Percentiles rank a stretch among this genome's conserved stretches.
Evolutionary conservation across 2,888 invertebrate species (phyloP).

Genomic region (Suillia variegata): DNA sequence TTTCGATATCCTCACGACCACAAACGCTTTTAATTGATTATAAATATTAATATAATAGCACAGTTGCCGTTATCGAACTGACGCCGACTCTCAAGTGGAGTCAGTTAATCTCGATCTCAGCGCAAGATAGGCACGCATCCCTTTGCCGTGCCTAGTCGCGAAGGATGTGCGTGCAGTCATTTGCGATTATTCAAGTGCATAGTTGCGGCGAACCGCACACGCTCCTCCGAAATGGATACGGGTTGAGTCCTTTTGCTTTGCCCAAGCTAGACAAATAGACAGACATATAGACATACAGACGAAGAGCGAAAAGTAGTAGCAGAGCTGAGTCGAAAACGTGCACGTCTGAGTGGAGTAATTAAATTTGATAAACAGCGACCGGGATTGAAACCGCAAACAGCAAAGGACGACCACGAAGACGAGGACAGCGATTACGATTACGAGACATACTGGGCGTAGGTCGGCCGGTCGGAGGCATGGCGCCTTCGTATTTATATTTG

Average conservation of each 20-base stretch:
- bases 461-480: not conserved
- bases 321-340: constrained; percentile 21
- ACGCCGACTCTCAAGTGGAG: too few relatives aligned
- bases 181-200: not conserved
- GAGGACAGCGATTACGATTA: not conserved
- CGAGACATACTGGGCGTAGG: not conserved
- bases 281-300: too few relatives aligned
- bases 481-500: too few relatives aligned
- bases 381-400: not conserved
- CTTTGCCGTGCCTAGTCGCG: too few relatives aligned
- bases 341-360: constrained; percentile 33
- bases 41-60: too few relatives aligned
- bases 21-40: too few relatives aligned
- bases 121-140: too few relatives aligned
- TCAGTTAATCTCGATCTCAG: too few relatives aligned
- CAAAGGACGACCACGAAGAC: not conserved
- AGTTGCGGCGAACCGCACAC: not conserved
- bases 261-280: not conserved
- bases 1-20: too few relatives aligned
- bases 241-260: not conserved
- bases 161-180: constrained; percentile 1
- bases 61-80: too few relatives aligned
- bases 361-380: constrained; percentile 34
- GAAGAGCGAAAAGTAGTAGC: constrained; percentile 12
- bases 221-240: not conserved